Conservation (phyloP, 2,888 invertebrate genomes). For the Acrocera orbiculus region DNA sequence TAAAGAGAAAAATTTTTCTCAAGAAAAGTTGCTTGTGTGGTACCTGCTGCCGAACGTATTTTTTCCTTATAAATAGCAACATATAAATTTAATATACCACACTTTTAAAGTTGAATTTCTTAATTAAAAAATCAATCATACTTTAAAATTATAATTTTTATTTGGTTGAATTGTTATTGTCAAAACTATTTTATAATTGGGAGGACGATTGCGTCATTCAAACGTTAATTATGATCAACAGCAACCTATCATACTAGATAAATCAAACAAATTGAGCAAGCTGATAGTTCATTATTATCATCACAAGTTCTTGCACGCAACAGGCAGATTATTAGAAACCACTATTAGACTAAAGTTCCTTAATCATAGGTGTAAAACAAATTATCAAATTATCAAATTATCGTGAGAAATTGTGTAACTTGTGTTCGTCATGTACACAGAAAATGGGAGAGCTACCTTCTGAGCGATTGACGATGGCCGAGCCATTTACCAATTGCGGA, state of each 20-base stretch:
- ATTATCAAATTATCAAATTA: slow-evolving; percentile 1
- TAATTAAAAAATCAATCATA: no score
- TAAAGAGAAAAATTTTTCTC: no score
- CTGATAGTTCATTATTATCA: background rate
- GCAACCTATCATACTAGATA: background rate
- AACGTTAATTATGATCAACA: background rate
- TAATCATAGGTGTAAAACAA: slow-evolving; percentile 1
- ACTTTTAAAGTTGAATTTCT: no score
- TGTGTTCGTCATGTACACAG: slow-evolving; percentile 9
- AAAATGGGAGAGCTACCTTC: slow-evolving; percentile 9
- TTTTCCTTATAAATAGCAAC: no score
- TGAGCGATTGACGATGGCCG: background rate
- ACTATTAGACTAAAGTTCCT: background rate
- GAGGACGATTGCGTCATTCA: background rate
- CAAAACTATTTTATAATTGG: no score
- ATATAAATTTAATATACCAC: no score
- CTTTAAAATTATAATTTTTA: no score
- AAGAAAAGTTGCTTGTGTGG: no score
- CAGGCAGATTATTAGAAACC: background rate
- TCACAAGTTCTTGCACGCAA: background rate
- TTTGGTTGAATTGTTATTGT: no score
- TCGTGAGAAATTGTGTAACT: no score
- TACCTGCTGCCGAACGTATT: no score
- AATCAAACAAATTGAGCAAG: background rate
- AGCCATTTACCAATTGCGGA: slow-evolving; percentile 8